Conservation (phyloP, 2,888 invertebrate species). For the Chironomus riparius region DNA sequence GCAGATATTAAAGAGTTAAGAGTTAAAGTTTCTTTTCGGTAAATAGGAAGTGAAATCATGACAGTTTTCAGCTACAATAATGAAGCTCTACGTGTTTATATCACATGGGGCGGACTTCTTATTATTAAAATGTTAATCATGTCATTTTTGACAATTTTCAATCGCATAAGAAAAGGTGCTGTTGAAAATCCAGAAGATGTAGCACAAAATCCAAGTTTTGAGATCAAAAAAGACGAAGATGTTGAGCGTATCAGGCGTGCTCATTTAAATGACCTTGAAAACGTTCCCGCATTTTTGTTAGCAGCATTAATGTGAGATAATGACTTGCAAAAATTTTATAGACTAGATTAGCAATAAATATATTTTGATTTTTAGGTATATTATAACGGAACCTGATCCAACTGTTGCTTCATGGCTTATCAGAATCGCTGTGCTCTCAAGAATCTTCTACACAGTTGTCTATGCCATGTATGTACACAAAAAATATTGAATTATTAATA, state of each 20-base stretch:
- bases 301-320: constrained; percentile 37
- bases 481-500: neutral
- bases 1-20: no score
- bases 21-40: no score
- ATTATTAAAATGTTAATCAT: neutral
- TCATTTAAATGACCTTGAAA: constrained; percentile 52
- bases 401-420: constrained; percentile 43
- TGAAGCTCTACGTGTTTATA: neutral
- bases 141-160: neutral
- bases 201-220: neutral
- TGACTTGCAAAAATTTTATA: neutral
- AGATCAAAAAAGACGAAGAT: neutral
- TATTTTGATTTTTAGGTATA: constrained; percentile 34
- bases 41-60: no score
- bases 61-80: neutral
- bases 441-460: neutral
- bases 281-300: constrained; percentile 47
- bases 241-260: constrained; percentile 36
- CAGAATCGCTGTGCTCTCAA: constrained; percentile 31
- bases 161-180: neutral
- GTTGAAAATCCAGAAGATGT: constrained; percentile 20
- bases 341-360: neutral
- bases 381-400: constrained; percentile 43
- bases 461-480: neutral
- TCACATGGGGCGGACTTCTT: neutral